Evolutionary conservation across 2,113 vertebrate genomes (phyloP).

Genomic region (Panthera tigris): DNA sequence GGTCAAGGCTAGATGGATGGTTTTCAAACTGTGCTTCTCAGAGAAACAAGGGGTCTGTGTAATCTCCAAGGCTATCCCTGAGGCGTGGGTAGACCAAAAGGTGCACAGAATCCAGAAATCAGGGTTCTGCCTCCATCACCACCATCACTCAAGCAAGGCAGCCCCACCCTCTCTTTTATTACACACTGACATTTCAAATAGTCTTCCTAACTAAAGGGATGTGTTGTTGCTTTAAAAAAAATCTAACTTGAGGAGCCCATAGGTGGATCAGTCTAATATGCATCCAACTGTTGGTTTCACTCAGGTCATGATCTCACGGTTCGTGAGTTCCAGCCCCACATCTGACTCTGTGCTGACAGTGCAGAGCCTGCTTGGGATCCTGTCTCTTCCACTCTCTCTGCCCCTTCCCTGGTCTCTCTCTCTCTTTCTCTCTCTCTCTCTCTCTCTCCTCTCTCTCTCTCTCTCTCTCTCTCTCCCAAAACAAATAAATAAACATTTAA

Average conservation of each 20-base stretch:
- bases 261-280: neutral
- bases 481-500: neutral
- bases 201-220: neutral
- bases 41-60: neutral
- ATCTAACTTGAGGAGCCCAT: neutral
- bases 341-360: neutral
- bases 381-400: neutral
- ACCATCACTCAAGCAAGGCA: neutral
- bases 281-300: neutral
- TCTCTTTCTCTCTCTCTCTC: neutral
- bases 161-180: neutral
- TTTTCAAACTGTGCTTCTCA: constrained; percentile 4
- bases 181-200: neutral
- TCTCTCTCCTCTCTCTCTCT: too few species aligned
- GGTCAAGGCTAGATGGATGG: neutral
- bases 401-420: neutral
- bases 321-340: neutral
- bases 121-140: neutral
- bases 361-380: neutral
- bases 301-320: neutral
- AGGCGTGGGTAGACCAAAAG: neutral
- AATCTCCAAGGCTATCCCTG: neutral
- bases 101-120: neutral
- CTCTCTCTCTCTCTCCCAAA: neutral
- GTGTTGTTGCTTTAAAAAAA: neutral